Base-by-base conservation (phyloP, 2,797 vertebrate genomes). In the Danionella dracula region DNA sequence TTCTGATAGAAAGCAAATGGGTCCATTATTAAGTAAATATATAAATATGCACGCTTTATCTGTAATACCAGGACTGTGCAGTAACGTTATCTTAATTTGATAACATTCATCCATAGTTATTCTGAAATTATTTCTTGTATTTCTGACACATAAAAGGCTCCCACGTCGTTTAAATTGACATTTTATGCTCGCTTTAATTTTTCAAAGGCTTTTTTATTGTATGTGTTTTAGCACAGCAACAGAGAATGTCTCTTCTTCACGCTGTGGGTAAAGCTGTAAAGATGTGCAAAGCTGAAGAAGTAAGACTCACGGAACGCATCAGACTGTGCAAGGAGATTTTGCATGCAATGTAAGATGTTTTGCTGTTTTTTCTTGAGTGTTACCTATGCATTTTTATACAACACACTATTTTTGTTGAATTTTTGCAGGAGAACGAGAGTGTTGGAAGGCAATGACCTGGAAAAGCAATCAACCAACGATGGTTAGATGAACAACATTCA, bases 211-310 rank as follows among this genome's bases (percentile, higher is more conserved):
- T 8, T 23, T 20, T 27, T 21, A 19, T 41, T 1, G 32, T 34
- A 37, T 53, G 8, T 53, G 13, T 40, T 41, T 19, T 29, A 1
- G 9, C 23, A 11, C 37, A 45, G 19, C 44, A 44, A 12, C 3
- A 17, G 19, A 65, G 40, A 17, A 85, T 88, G 87, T 87, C 84
- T 62, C 19, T 87, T 45, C 49, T 85, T n/a, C 69, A 17, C 3
- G 11, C 19, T 4, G 66, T 87, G 0, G 81, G 86, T 19, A 62
- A 79, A 44, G 71, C 76, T 0, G 76, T 87, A 11, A 74, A 72
- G 57, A 65, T 70, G 2, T 81, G 75, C 59, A 84, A 78, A 79
- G 72, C 11, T 1, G 86, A 91, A 61, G 88, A 89, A 75, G 59
- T 66, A 6, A 78, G 44, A 68, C 73, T 88, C 0, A 72, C 81